A percentile compares a stretch with the other conserved stretches of the same genome.
These are phyloP conservation scores for Plebejus anna DNA, from an alignment of 2,888 invertebrate species.

Conservation along the genomic window DNA sequence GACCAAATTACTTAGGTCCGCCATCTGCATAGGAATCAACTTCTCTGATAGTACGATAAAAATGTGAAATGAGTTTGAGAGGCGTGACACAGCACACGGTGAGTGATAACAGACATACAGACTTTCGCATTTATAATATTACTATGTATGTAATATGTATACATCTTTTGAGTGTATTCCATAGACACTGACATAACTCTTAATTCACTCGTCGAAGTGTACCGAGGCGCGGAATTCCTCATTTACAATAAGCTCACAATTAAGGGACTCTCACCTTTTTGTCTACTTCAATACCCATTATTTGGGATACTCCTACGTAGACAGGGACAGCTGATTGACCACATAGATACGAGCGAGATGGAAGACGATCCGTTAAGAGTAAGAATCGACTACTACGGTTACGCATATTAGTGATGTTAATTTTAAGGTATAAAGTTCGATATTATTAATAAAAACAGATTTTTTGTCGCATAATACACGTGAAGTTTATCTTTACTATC, in stretches of 20 bases:
- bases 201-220: background rate
- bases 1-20: no score
- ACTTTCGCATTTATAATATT: no score
- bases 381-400: constrained; percentile 69
- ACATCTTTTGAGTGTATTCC: no score
- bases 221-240: constrained; percentile 30
- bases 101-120: no score
- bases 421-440: background rate
- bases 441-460: background rate
- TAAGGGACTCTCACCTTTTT: constrained; percentile 56
- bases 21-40: no score
- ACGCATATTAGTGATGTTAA: constrained; percentile 61
- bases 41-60: no score
- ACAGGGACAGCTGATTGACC: constrained; percentile 46
- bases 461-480: no score
- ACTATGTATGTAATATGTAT: no score
- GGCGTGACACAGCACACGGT: no score
- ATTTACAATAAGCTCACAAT: constrained; percentile 53
- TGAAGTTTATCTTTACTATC: no score
- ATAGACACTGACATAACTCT: no score
- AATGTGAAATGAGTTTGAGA: no score
- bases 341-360: constrained; percentile 47
- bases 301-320: constrained; percentile 64
- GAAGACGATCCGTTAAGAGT: constrained; percentile 66
- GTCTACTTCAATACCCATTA: constrained; percentile 46